Conservation (phyloP, 1,140 invertebrate genomes). For the Pissodes strobi region DNA sequence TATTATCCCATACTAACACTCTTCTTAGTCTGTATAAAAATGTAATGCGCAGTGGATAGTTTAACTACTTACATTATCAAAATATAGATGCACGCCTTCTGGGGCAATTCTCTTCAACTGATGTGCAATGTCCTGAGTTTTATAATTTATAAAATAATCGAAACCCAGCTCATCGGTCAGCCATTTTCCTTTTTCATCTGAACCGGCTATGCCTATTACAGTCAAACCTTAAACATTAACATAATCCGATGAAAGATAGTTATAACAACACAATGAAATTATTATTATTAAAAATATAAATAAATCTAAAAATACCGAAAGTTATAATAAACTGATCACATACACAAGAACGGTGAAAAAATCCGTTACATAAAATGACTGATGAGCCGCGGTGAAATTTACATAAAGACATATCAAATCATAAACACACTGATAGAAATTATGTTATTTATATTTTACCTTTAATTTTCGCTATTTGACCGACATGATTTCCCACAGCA, state of each 20-base stretch:
- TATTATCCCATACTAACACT: too few species aligned
- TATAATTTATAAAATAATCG: conserved; percentile 74
- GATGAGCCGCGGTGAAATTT: conserved; percentile 30
- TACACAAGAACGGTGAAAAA: too few species aligned
- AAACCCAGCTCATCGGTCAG: conserved; percentile 66
- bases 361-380: too few species aligned
- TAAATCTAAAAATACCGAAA: too few species aligned
- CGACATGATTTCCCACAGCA: conserved; percentile 72
- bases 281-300: too few species aligned
- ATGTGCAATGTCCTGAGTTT: conserved; percentile 60
- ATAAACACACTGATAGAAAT: background rate
- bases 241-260: too few species aligned
- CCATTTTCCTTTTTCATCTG: conserved; percentile 72
- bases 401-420: background rate
- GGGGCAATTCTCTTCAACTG: conserved; percentile 67
- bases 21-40: too few species aligned
- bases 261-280: too few species aligned
- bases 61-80: conserved; percentile 79
- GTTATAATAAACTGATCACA: too few species aligned
- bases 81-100: conserved; percentile 71
- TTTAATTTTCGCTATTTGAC: conserved; percentile 74
- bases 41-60: too few species aligned
- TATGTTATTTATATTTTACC: background rate
- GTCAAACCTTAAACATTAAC: conserved; percentile 53
- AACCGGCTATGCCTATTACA: conserved; percentile 74